phyloP scores from a whole-genome alignment of 2,113 vertebrate species.

The Periophthalmus modestus region DNA sequence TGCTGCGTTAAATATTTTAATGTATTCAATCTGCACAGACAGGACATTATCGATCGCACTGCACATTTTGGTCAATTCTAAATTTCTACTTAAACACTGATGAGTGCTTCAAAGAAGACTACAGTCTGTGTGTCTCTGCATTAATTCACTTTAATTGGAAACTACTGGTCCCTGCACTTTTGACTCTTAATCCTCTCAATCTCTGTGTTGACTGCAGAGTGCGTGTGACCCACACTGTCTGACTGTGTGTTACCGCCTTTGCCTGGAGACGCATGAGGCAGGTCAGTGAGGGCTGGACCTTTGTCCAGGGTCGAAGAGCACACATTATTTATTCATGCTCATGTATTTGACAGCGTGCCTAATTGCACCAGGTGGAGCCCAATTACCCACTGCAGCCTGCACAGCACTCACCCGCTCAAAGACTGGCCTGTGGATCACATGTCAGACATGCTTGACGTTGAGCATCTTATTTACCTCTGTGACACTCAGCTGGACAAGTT shows the following conservation, averaged over 20 bases:
- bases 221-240: conserved; percentile 12
- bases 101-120: conserved; percentile 51
- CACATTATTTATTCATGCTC: conserved; percentile 64
- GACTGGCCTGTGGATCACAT: conserved; percentile 39
- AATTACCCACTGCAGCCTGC: conserved; percentile 26
- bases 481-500: conserved; percentile 20
- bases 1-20: conserved; percentile 56
- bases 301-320: conserved; percentile 46
- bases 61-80: conserved; percentile 41
- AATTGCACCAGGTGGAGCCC: conserved; percentile 62
- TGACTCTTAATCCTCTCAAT: conserved; percentile 28
- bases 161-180: conserved; percentile 30
- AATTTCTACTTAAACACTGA: conserved; percentile 36
- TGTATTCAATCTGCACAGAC: conserved; percentile 48
- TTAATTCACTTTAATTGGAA: conserved; percentile 56
- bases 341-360: conserved; percentile 44
- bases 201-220: conserved; percentile 11
- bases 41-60: conserved; percentile 38
- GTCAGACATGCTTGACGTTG: conserved; percentile 30
- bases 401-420: conserved; percentile 44
- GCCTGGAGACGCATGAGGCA: conserved; percentile 19
- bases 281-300: conserved; percentile 57
- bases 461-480: conserved; percentile 63
- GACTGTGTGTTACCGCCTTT: background rate
- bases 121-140: conserved; percentile 24